Evolutionary conservation across 2,113 vertebrate genomes (phyloP).

Genomic region (Fukomys damarensis): DNA sequence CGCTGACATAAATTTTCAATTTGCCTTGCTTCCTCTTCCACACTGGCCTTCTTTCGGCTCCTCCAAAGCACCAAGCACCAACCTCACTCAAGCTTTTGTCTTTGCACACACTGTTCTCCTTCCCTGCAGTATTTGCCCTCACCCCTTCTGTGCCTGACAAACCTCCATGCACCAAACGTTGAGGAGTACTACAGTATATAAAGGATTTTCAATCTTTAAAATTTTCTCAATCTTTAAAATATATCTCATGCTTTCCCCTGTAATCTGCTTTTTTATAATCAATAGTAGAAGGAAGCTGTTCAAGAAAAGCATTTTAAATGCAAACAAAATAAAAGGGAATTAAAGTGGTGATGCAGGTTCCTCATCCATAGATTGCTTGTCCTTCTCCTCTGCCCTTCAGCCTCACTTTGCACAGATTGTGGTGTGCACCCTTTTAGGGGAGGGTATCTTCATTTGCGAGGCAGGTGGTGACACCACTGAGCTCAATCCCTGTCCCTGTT

Average conservation of each 20-base stretch:
- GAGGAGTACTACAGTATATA: neutral
- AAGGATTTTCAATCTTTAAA: neutral
- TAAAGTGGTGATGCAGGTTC: neutral
- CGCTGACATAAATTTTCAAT: neutral
- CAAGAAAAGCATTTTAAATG: neutral
- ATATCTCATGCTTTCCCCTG: neutral
- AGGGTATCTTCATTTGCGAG: no score
- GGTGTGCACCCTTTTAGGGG: no score
- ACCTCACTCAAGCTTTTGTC: neutral
- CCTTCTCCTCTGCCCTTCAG: neutral
- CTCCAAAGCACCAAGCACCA: neutral
- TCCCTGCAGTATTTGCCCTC: neutral
- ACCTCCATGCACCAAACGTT: neutral
- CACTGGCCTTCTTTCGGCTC: neutral
- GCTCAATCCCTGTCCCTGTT: no score
- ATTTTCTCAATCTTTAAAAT: constrained; percentile 30
- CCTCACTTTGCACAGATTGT: neutral
- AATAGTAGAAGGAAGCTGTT: neutral
- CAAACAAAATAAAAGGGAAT: neutral
- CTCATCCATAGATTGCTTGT: neutral
- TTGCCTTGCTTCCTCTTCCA: neutral
- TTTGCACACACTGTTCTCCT: neutral
- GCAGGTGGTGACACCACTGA: no score
- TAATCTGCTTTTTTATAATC: neutral
- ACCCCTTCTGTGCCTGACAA: neutral